Conservation (phyloP, 92 coral and sea anemone species). For the Umimayanthus chanpuru region DNA sequence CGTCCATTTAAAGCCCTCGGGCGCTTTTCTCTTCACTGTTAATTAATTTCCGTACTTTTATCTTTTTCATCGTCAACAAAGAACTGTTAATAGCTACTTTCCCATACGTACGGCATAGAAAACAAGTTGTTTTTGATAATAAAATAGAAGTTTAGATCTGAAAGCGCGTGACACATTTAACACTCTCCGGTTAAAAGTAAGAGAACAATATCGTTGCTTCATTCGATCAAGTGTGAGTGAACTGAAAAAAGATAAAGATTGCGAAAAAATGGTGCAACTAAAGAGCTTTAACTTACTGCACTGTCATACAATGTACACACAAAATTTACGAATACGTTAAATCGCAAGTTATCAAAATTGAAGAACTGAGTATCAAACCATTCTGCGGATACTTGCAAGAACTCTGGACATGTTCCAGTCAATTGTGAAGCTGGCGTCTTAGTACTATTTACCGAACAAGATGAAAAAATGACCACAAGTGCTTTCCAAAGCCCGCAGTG, state of each 20-base stretch:
- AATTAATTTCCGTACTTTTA: constrained; percentile 1
- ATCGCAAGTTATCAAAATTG: neutral
- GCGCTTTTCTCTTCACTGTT: neutral
- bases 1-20: constrained; percentile 1
- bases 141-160: neutral
- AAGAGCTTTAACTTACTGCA: neutral
- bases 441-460: neutral
- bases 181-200: neutral
- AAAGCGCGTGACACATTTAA: neutral
- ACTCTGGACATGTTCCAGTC: neutral
- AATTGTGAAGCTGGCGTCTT: neutral
- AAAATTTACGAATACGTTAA: neutral
- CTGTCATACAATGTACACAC: neutral
- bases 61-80: constrained; percentile 11
- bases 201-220: neutral
- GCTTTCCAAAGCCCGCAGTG: neutral
- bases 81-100: neutral
- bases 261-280: neutral
- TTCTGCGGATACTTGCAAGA: no score
- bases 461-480: no score
- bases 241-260: neutral
- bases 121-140: neutral
- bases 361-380: neutral
- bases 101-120: neutral
- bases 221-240: neutral